phyloP scores from a whole-genome alignment of 2,797 vertebrate species.

The Hemibagrus guttatus region DNA sequence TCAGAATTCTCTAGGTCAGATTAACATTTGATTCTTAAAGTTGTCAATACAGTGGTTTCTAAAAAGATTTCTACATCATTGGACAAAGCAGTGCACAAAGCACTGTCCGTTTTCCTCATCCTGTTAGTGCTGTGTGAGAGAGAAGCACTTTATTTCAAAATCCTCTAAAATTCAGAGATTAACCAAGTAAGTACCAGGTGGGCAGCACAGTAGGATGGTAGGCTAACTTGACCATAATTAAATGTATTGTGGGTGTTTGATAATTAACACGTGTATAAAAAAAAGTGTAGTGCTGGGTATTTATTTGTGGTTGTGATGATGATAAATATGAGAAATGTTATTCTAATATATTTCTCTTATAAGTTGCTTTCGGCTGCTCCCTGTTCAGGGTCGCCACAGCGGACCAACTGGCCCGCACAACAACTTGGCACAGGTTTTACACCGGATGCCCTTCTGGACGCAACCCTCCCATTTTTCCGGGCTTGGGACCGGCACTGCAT shows the following conservation, averaged over 20 bases:
- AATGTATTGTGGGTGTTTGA: background rate
- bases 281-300: background rate
- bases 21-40: background rate
- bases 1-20: slow-evolving; percentile 12
- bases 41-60: background rate
- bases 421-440: too few species aligned
- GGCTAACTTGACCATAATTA: background rate
- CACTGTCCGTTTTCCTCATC: background rate
- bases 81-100: background rate
- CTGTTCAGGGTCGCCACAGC: too few species aligned
- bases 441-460: too few species aligned
- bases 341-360: background rate
- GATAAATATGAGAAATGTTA: background rate
- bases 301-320: background rate
- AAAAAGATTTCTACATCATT: background rate
- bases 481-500: too few species aligned
- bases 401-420: too few species aligned
- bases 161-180: background rate
- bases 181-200: background rate
- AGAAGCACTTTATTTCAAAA: background rate
- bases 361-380: too few species aligned
- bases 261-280: background rate
- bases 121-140: background rate
- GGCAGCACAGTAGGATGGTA: background rate
- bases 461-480: too few species aligned